Evolutionary conservation across 1,140 invertebrate species (phyloP), one percentile per base, ranked within the genome.

Genomic region (Papilio machaon): DNA sequence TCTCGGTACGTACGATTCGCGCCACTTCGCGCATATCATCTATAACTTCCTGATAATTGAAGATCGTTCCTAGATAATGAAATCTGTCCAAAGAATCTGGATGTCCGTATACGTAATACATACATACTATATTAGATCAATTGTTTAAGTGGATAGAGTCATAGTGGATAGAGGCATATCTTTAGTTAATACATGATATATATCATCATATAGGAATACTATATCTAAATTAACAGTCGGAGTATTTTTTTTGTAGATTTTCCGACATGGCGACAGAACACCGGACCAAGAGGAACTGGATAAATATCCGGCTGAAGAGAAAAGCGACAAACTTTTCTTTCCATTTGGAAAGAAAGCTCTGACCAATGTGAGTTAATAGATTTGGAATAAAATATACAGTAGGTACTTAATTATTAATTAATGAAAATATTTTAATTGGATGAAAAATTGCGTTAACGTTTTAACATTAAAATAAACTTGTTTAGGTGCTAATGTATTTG

Each of bases 211-310:
- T 52, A 15, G 4, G 15, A 13, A 30, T 23, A 64, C 7, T 64
- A 30, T 11, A 64, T 8, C 19, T 43, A 43, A 43, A 43, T 43
- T 6, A 43, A 43, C 38, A 43, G 38, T 43, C 38, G 38, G 38
- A 43, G 38, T 4, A 43, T 43, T 58, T 81, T 54, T 38, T 79
- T 75, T 82, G 64, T 82, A 97, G 97, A 82, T 97, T 43, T 97
- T 97, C 88, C 95, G 97, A 73, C 97, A 98, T 93, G 97, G 97
- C 5, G 97, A 98, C 86, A 95, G 97, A 49, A 96, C 97, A 19
- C 97, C 97, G 1, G 96, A 96, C 80, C 85, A 95, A 23, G 95
- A 95, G 35, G 90, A 91, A 73, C 82, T 90, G 82, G 95, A 94
- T 64, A 89, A 95, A 74, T 97, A 96, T 89, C 97, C 97, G 0